Base-by-base conservation (phyloP, 2,797 vertebrate species). In the Kryptolebias ocellatus region DNA sequence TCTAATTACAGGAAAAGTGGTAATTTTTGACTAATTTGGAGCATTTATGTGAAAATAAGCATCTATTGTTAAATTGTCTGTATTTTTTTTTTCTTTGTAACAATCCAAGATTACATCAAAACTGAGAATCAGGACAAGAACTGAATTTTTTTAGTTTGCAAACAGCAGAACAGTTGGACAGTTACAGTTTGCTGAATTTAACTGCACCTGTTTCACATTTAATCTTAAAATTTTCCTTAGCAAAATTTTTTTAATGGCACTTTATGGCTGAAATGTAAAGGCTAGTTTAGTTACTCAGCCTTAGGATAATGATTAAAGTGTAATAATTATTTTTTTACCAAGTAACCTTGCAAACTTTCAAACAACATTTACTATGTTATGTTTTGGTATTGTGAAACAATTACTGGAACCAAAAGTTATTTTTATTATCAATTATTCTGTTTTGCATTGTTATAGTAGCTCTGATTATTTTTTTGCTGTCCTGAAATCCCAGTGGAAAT, bases 1-100 rank as follows among this genome's bases (percentile, higher is more conserved):
- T 79, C 67, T 29, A 15, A 71, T 76, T 17, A 64, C 44, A 16
- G n/a, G 28, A 29, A 54, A 60, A 17, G 52, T 66, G 51, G 47
- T 51, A 34, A 14, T 57, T 69, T 31, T 56, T 24, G 27, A 4
- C 16, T 9, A 8, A 52, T 1, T 53, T 24, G 55, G 16, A 60
- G 53, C 15, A 54, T 66, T 70, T 16, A 1, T n/a, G 2, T 47
- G 6, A 60, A 67, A 67, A 34, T 15, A 24, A 39, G 14, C 4
- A 31, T 55, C 18, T 7, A 17, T 14, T 17, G 5, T 6, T 18
- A 1, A 1, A 47, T 18, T 20, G 7, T 49, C 45, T 46, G 45
- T 14, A 16, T 17, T 49, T 37, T 0, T 3, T 4, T 7, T 5
- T 1, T 14, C 16, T 66, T 44, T 15, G 1, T 24, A 17, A 50